Evolutionary conservation across 1,140 invertebrate species (phyloP).

Genomic region (Aphis craccivora): DNA sequence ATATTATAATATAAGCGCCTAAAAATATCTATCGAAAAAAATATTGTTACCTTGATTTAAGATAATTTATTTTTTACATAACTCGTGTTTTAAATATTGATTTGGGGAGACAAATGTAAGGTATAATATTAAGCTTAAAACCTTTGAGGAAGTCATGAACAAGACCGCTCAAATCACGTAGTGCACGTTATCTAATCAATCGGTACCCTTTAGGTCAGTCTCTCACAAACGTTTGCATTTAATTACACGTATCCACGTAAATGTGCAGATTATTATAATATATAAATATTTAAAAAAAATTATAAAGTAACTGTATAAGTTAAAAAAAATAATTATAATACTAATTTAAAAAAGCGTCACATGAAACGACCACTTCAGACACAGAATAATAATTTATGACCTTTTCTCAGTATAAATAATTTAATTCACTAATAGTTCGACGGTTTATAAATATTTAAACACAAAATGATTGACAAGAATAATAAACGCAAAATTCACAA

Average conservation of each 20-base stretch:
- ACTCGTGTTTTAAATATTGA: background rate
- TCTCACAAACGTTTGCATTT: background rate
- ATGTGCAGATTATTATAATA: background rate
- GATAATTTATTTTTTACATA: background rate
- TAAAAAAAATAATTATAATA: background rate
- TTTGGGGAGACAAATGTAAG: background rate
- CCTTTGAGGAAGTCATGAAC: background rate
- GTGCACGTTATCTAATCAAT: conserved; percentile 35
- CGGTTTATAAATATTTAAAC: conserved; percentile 35
- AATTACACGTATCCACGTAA: background rate
- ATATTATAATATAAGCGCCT: too few species aligned
- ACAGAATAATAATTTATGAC: conserved; percentile 42
- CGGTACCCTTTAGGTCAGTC: conserved; percentile 14
- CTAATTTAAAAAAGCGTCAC: conserved; percentile 21
- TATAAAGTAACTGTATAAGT: too few species aligned
- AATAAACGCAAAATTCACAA: conserved; percentile 12
- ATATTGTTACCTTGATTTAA: background rate
- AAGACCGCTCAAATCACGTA: background rate
- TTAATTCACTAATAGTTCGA: conserved; percentile 13
- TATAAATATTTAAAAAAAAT: background rate
- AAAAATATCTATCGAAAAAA: background rate
- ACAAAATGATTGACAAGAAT: conserved; percentile 16
- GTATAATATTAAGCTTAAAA: background rate
- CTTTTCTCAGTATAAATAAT: conserved; percentile 23
- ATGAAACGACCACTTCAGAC: background rate